A percentile compares a stretch with the other conserved stretches of the same genome.
phyloP scores from a whole-genome alignment of 2,797 vertebrate genomes.

The Sphenopsis melanotis region DNA sequence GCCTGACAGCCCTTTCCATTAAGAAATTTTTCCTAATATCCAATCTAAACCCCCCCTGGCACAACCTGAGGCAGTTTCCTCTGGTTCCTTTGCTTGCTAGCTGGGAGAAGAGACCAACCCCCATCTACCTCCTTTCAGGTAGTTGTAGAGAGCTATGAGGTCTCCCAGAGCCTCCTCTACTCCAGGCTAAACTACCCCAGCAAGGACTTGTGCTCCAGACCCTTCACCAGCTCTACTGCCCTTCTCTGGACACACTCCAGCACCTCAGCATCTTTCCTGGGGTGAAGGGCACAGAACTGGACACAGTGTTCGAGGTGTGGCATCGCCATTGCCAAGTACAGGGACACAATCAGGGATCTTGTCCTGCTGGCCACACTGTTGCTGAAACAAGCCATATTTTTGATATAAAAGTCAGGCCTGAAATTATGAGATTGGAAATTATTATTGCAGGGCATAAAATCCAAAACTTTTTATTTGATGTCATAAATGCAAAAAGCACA shows the following conservation, averaged over 20 bases:
- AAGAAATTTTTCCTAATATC: neutral
- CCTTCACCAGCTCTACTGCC: neutral
- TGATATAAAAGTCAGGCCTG: neutral
- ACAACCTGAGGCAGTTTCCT: neutral
- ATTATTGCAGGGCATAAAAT: neutral
- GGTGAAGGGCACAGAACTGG: neutral
- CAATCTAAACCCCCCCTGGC: neutral
- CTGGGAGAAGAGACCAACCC: neutral
- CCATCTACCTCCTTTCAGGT: neutral
- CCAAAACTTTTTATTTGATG: neutral
- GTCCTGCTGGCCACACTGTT: neutral
- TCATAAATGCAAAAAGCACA: neutral
- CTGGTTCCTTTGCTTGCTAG: neutral
- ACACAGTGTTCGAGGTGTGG: rapidly evolving
- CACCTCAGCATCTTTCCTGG: neutral
- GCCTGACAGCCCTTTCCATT: neutral
- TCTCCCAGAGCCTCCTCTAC: neutral
- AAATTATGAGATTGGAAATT: neutral
- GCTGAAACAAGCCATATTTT: neutral
- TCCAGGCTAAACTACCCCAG: neutral
- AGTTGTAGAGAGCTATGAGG: neutral
- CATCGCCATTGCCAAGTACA: neutral
- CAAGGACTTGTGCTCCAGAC: neutral
- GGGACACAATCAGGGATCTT: neutral
- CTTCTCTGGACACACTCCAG: neutral